phyloP scores from a whole-genome alignment of 2,888 invertebrate genomes.

The Aporophyla lueneburgensis region DNA sequence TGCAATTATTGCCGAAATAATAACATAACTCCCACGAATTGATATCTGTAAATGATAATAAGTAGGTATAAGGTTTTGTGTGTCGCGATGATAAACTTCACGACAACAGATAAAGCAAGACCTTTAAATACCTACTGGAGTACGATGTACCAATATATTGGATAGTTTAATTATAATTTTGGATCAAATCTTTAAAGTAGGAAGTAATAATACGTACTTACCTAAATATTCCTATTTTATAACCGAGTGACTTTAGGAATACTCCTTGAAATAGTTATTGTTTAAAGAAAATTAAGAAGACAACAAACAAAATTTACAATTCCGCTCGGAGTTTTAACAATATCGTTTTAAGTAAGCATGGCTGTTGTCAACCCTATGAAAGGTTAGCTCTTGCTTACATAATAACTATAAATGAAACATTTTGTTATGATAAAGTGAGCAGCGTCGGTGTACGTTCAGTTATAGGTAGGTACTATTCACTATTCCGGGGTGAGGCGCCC shows the following conservation, averaged over 20 bases:
- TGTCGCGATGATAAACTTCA: slow-evolving; percentile 65
- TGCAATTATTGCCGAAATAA: slow-evolving; percentile 91
- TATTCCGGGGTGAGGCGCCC: slow-evolving; percentile 85
- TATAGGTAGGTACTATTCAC: slow-evolving; percentile 52
- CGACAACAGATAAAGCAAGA: slow-evolving; percentile 55
- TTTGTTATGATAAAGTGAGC: slow-evolving; percentile 63
- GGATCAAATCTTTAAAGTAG: background rate
- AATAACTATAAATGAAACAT: slow-evolving; percentile 49
- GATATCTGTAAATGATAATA: slow-evolving; percentile 71
- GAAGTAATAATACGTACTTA: background rate
- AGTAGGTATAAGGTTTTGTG: slow-evolving; percentile 60
- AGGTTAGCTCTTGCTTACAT: slow-evolving; percentile 28
- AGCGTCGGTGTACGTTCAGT: slow-evolving; percentile 66
- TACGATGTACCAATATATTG: background rate
- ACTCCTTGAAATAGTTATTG: background rate
- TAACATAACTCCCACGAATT: slow-evolving; percentile 83
- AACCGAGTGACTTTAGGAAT: background rate
- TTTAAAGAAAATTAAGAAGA: too few species aligned
- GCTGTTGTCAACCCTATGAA: slow-evolving; percentile 4
- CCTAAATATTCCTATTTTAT: background rate
- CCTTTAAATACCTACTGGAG: slow-evolving; percentile 45
- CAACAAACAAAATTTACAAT: background rate
- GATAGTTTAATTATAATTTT: background rate
- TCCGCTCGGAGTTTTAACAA: background rate
- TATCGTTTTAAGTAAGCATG: background rate